Conservation (phyloP, 53 echinoderm and acorn worm genomes). For the Temnopleurus reevesii region DNA sequence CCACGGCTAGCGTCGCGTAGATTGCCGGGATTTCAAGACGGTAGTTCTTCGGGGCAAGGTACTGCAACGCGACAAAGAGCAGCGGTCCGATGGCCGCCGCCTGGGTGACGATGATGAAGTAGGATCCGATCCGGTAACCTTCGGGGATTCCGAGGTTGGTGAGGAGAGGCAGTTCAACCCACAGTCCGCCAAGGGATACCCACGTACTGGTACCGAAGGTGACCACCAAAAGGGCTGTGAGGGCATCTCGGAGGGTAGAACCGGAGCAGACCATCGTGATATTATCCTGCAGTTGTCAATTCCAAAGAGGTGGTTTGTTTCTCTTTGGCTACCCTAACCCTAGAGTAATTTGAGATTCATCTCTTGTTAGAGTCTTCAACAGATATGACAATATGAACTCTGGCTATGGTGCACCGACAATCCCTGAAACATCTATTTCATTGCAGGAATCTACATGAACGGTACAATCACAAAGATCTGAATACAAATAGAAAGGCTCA, state of each 20-base stretch:
- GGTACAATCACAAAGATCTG: too few relatives aligned
- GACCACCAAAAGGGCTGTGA: slow-evolving; percentile 67
- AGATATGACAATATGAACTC: too few relatives aligned
- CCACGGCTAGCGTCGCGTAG: slow-evolving; percentile 71
- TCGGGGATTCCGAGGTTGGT: slow-evolving; percentile 80
- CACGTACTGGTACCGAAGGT: slow-evolving; percentile 87
- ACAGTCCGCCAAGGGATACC: slow-evolving; percentile 62
- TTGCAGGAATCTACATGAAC: too few relatives aligned
- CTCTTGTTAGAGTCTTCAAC: too few relatives aligned
- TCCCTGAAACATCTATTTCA: too few relatives aligned
- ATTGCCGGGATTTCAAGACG: slow-evolving; percentile 79
- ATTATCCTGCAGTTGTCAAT: neutral
- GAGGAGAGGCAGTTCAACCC: slow-evolving; percentile 75
- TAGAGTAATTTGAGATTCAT: too few relatives aligned
- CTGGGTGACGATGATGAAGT: slow-evolving; percentile 85
- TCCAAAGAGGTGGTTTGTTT: neutral
- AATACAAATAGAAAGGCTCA: too few relatives aligned
- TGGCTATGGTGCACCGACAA: too few relatives aligned
- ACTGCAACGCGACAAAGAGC: slow-evolving; percentile 67
- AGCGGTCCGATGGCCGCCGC: slow-evolving; percentile 84
- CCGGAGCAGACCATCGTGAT: neutral
- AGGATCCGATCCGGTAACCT: slow-evolving; percentile 75
- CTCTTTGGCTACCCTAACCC: too few relatives aligned
- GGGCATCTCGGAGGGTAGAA: neutral
- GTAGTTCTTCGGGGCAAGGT: slow-evolving; percentile 56